Conservation (phyloP, 2,113 vertebrate genomes). For the Octodon degus region DNA sequence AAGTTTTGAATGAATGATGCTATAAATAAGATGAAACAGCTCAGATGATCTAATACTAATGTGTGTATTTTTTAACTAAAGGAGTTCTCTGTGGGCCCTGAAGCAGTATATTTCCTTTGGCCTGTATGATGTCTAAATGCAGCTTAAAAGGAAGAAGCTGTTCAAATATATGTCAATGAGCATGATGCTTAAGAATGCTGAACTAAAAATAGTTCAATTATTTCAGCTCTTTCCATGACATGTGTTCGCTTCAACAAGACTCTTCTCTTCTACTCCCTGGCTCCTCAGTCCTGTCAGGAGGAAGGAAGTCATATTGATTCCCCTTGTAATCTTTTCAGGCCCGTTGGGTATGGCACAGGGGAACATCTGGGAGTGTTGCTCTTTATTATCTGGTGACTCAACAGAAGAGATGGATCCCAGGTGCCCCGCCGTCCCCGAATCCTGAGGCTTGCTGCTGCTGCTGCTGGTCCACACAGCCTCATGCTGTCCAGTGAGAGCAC, state of each 20-base stretch:
- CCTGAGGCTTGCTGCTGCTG: slow-evolving; percentile 67
- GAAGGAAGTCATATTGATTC: slow-evolving; percentile 65
- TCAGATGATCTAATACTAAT: background rate
- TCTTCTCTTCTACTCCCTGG: slow-evolving; percentile 24
- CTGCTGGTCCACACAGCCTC: slow-evolving; percentile 76
- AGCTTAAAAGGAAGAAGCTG: background rate
- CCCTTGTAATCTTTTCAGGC: slow-evolving; percentile 68
- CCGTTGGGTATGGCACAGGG: slow-evolving; percentile 68
- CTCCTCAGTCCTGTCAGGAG: slow-evolving; percentile 20
- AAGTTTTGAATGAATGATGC: slow-evolving; percentile 6
- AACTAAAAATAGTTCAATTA: slow-evolving; percentile 61
- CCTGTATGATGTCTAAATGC: background rate
- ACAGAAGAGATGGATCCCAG: slow-evolving; percentile 79
- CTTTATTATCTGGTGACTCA: slow-evolving; percentile 81
- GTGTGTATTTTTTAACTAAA: slow-evolving; percentile 26
- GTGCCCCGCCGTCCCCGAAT: slow-evolving; percentile 76
- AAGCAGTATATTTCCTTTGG: slow-evolving; percentile 46
- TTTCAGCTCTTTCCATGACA: slow-evolving; percentile 38
- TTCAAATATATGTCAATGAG: background rate
- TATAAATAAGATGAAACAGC: background rate
- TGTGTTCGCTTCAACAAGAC: slow-evolving; percentile 62
- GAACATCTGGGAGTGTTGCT: slow-evolving; percentile 82
- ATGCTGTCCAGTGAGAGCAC: slow-evolving; percentile 65
- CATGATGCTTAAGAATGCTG: slow-evolving; percentile 21
- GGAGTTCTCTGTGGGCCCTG: background rate